Evolutionary conservation across 1,140 invertebrate species (phyloP).

Genomic region (Apis florea): DNA sequence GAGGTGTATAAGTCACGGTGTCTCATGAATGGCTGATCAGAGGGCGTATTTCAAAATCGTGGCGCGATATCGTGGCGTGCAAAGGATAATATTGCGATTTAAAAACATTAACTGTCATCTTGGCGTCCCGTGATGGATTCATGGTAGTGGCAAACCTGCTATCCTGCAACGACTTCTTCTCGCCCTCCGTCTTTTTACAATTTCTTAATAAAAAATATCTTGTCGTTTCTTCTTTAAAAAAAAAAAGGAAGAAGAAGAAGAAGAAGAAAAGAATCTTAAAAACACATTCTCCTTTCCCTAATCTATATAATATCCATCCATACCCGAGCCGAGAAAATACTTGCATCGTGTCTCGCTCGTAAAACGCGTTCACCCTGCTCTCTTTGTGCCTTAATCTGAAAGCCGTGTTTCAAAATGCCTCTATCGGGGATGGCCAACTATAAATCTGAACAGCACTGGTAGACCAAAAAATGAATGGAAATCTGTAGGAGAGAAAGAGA

Average conservation of each 20-base stretch:
- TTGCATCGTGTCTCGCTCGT: background rate
- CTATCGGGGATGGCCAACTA: no score
- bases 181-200: no score
- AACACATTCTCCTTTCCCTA: no score
- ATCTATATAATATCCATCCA: no score
- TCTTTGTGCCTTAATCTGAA: background rate
- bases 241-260: no score
- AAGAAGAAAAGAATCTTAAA: no score
- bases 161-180: background rate
- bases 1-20: background rate
- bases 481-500: background rate
- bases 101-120: conserved; percentile 25
- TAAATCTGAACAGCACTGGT: background rate
- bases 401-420: conserved; percentile 1
- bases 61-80: background rate
- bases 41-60: conserved; percentile 4
- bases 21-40: conserved; percentile 27
- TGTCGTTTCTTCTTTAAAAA: background rate
- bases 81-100: conserved; percentile 25
- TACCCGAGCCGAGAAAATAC: background rate
- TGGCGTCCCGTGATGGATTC: conserved; percentile 2
- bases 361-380: background rate
- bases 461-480: background rate
- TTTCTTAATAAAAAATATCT: no score
- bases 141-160: background rate